Conservation (phyloP, 2,113 vertebrate species). For the Larimichthys crocea region DNA sequence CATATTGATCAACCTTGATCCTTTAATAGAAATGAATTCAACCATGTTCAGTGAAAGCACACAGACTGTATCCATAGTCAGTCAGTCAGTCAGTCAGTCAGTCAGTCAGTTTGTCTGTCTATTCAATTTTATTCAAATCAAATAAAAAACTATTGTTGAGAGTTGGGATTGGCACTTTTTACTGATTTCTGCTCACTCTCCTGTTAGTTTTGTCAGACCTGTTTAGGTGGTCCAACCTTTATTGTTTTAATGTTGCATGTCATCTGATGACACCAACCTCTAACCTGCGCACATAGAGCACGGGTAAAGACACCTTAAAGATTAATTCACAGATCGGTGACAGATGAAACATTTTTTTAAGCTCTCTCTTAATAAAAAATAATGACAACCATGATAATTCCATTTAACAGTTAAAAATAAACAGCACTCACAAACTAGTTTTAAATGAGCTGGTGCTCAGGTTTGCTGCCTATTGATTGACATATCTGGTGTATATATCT, state of each 20-base stretch:
- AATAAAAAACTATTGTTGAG: too few species aligned
- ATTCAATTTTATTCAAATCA: too few species aligned
- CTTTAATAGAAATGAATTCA: slow-evolving; percentile 52
- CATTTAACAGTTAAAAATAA: background rate
- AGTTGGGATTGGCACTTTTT: too few species aligned
- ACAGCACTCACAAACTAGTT: background rate
- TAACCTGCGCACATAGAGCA: background rate
- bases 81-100: too few species aligned
- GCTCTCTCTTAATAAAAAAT: background rate
- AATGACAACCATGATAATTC: background rate
- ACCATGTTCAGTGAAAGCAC: slow-evolving; percentile 22
- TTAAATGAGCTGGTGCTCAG: background rate
- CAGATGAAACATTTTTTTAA: background rate
- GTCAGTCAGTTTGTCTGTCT: background rate
- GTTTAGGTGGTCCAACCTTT: background rate
- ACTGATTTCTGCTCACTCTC: background rate
- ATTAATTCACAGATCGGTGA: background rate
- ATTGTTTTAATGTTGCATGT: background rate
- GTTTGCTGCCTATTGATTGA: background rate
- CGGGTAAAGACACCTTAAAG: too few species aligned
- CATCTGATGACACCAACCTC: background rate
- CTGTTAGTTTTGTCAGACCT: background rate
- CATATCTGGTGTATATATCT: background rate
- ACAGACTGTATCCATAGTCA: slow-evolving; percentile 6
- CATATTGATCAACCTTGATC: slow-evolving; percentile 6